phyloP scores from a whole-genome alignment of 2,113 vertebrate genomes.

The Larimichthys polyactis region DNA sequence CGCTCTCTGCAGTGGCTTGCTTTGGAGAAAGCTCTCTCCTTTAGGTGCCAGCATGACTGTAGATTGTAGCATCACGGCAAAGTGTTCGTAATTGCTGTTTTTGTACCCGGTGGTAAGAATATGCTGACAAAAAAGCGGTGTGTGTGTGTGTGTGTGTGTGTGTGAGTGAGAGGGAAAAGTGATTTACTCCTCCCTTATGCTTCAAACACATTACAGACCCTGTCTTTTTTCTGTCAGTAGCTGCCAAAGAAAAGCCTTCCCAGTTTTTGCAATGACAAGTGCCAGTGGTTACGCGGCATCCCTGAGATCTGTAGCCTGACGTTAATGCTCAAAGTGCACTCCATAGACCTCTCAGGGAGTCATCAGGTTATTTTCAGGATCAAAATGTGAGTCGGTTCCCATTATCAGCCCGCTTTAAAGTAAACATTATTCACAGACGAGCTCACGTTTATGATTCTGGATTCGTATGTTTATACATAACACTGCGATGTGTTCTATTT shows the following conservation, averaged over 20 bases:
- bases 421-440: not conserved
- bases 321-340: slow-evolving; percentile 41
- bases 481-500: not conserved
- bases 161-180: slow-evolving; percentile 5
- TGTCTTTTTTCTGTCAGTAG: slow-evolving; percentile 30
- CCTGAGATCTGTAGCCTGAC: slow-evolving; percentile 31
- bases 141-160: slow-evolving; percentile 13
- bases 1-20: not conserved
- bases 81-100: slow-evolving; percentile 27
- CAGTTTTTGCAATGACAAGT: slow-evolving; percentile 48
- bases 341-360: not conserved
- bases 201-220: slow-evolving; percentile 46
- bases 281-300: slow-evolving; percentile 30
- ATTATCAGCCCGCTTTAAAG: not conserved
- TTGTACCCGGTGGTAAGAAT: slow-evolving; percentile 30
- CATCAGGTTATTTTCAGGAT: slow-evolving; percentile 18
- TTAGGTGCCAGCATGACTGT: slow-evolving; percentile 13
- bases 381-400: slow-evolving; percentile 8
- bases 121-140: slow-evolving; percentile 12
- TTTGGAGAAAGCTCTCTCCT: slow-evolving; percentile 20
- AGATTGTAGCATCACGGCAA: slow-evolving; percentile 21
- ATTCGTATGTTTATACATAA: not conserved
- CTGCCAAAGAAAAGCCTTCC: slow-evolving; percentile 39
- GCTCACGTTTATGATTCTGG: not conserved
- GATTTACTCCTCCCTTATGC: slow-evolving; percentile 25